Evolutionary conservation across 2,888 invertebrate genomes (phyloP).

Genomic region (Pseudococcus jackbeardsleyi): DNA sequence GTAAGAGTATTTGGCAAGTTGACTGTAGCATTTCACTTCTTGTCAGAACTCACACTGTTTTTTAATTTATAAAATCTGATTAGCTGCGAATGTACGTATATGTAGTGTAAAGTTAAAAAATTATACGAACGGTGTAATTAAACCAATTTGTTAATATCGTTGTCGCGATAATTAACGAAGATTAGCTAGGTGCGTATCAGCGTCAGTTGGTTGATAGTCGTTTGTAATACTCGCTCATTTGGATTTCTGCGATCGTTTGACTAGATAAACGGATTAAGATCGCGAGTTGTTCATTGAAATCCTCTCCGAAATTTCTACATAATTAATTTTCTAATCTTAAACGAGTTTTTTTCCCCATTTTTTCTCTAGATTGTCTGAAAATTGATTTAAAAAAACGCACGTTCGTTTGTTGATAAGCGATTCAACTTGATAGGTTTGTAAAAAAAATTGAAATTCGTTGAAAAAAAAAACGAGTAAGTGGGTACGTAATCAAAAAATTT

Average conservation of each 20-base stretch:
- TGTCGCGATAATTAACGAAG: constrained; percentile 18
- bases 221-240: background rate
- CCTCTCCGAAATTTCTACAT: background rate
- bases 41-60: constrained; percentile 53
- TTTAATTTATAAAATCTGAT: constrained; percentile 54
- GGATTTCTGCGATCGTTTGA: constrained; percentile 2
- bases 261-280: constrained; percentile 15
- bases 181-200: background rate
- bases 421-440: too few species aligned
- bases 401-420: too few species aligned
- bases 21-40: constrained; percentile 18
- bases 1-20: background rate
- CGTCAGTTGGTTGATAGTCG: background rate
- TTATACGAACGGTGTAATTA: constrained; percentile 18
- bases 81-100: background rate
- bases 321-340: background rate
- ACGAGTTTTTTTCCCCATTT: background rate
- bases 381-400: too few species aligned
- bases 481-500: too few species aligned
- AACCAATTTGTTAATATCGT: constrained; percentile 33
- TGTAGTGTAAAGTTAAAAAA: constrained; percentile 42
- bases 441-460: too few species aligned
- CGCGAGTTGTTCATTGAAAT: constrained; percentile 4
- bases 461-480: too few species aligned
- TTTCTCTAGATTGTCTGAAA: background rate